phyloP scores from a whole-genome alignment of 2,888 invertebrate species.

The Drosophila hamatofila region DNA sequence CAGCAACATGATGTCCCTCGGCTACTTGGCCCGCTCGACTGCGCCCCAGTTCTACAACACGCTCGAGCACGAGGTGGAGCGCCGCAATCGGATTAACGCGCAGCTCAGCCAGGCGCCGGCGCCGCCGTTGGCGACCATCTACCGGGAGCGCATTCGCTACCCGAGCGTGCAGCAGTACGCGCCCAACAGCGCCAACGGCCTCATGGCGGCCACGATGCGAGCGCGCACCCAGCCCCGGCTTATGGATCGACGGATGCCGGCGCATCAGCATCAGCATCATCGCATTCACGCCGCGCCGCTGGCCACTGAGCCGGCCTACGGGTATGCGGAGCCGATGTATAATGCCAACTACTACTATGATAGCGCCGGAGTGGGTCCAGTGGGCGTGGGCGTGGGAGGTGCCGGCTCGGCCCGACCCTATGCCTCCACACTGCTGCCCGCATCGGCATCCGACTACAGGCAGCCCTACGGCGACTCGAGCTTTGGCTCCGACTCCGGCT shows the following conservation, averaged over 20 bases:
- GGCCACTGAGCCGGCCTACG: conserved; percentile 82
- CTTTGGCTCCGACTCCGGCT: conserved; percentile 94
- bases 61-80: conserved; percentile 84
- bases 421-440: conserved; percentile 66
- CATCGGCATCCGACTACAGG: conserved; percentile 61
- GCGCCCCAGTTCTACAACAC: conserved; percentile 82
- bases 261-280: conserved; percentile 74
- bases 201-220: conserved; percentile 75
- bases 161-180: conserved; percentile 78
- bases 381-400: background rate
- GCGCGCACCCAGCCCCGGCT: conserved; percentile 84
- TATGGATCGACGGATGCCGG: conserved; percentile 78
- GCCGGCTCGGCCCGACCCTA: conserved; percentile 58
- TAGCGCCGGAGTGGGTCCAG: conserved; percentile 83
- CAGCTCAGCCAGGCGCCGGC: conserved; percentile 78
- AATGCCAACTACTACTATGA: conserved; percentile 93
- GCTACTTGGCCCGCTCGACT: conserved; percentile 71
- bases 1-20: conserved; percentile 83
- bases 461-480: conserved; percentile 88
- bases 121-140: conserved; percentile 83
- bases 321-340: conserved; percentile 89
- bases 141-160: conserved; percentile 82
- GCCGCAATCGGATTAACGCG: conserved; percentile 84
- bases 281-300: conserved; percentile 79
- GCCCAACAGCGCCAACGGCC: conserved; percentile 69